phyloP scores from a whole-genome alignment of 92 coral and sea anemone genomes.

The Muricea muricata region DNA sequence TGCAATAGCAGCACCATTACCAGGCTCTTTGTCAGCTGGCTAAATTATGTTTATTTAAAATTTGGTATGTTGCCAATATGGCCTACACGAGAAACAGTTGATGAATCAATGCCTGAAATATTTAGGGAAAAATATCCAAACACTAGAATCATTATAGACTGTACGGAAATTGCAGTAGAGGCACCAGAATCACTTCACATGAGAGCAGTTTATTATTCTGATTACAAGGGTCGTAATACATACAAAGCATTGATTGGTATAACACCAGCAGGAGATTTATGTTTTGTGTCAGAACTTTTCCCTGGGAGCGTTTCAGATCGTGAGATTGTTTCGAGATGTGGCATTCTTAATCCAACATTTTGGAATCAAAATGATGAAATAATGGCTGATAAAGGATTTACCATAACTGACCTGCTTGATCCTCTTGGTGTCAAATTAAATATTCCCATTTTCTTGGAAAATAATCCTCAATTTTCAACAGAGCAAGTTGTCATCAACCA shows the following conservation, averaged over 20 bases:
- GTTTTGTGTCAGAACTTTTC: constrained; percentile 60
- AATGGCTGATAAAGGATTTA: no score
- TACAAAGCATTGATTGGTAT: constrained; percentile 62
- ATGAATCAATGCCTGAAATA: constrained; percentile 60
- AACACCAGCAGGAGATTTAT: constrained; percentile 60
- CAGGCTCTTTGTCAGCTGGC: constrained; percentile 57
- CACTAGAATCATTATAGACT: constrained; percentile 55
- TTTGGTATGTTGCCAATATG: constrained; percentile 60
- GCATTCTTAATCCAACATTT: no score
- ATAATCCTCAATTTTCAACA: no score
- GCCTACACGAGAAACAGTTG: constrained; percentile 65
- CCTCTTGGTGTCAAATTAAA: no score
- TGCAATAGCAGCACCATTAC: constrained; percentile 25
- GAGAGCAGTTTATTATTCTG: constrained; percentile 55
- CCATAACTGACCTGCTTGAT: no score
- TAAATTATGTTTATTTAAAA: no score
- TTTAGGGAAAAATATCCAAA: constrained; percentile 66
- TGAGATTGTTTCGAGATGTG: no score
- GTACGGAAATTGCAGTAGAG: constrained; percentile 63
- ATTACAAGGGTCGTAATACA: constrained; percentile 70
- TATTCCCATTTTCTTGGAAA: no score
- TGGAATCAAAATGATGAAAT: no score
- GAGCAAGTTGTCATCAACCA: no score
- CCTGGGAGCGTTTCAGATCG: no score
- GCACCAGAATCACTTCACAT: constrained; percentile 64